phyloP scores from a whole-genome alignment of 2,888 invertebrate species.

The Dicranocentrus wangi region DNA sequence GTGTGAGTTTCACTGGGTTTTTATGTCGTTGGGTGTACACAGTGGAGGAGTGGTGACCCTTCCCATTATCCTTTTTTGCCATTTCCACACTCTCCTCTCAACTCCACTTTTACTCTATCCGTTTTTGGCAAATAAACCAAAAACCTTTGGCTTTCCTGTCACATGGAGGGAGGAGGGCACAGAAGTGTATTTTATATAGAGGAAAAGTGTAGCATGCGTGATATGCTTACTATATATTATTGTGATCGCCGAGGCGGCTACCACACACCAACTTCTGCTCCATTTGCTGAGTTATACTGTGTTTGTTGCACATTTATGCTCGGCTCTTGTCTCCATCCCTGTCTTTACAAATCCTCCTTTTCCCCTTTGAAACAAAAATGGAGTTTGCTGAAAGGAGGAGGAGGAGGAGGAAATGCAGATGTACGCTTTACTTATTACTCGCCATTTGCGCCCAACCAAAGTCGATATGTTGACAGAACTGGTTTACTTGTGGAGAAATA shows the following conservation, averaged over 20 bases:
- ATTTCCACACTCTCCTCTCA: constrained; percentile 1
- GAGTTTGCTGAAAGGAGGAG: neutral
- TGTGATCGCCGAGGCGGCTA: neutral
- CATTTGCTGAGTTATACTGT: neutral
- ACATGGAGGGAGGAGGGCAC: neutral
- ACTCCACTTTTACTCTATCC: constrained; percentile 2
- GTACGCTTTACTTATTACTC: too few relatives aligned
- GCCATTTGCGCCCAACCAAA: too few relatives aligned
- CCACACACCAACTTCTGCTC: neutral
- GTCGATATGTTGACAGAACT: too few relatives aligned
- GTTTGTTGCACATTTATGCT: neutral
- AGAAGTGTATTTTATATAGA: neutral
- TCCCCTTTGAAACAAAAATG: neutral
- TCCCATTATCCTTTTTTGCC: constrained; percentile 14
- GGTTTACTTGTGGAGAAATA: too few relatives aligned
- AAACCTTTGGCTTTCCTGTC: constrained; percentile 29
- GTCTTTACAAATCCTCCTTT: neutral
- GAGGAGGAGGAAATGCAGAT: neutral
- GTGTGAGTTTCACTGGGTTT: neutral
- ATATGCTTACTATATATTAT: too few relatives aligned
- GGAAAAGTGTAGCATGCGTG: too few relatives aligned
- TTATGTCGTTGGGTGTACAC: neutral
- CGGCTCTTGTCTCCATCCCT: neutral
- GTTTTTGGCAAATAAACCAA: constrained; percentile 31
- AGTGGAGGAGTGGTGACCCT: constrained; percentile 9